Conservation (phyloP, 2,797 vertebrate species). For the Tympanoctomys barrerae region DNA sequence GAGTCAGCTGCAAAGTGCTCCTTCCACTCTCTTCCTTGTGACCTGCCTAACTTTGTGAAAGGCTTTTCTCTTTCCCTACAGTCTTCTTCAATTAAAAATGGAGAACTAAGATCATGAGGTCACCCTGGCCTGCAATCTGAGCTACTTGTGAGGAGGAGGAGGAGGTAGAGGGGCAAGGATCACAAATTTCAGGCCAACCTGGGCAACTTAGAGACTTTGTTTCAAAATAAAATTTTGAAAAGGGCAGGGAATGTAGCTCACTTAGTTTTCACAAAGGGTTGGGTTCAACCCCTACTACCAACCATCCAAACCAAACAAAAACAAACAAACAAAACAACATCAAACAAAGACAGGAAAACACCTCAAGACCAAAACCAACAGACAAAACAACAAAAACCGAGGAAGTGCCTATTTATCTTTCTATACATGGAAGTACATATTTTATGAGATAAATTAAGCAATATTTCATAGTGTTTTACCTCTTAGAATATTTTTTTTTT, state of each 20-base stretch:
- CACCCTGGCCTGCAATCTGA: neutral
- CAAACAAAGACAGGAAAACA: neutral
- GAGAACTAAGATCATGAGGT: neutral
- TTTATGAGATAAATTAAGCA: conserved; percentile 60
- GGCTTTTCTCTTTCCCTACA: neutral
- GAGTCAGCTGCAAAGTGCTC: neutral
- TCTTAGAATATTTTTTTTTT: neutral
- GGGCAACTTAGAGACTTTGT: neutral
- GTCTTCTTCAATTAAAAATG: conserved; percentile 7
- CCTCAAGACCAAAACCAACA: neutral
- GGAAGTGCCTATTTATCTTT: neutral
- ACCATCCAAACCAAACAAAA: neutral
- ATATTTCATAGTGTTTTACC: conserved; percentile 15
- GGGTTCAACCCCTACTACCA: neutral
- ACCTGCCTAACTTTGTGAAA: neutral
- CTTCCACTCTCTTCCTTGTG: accelerated
- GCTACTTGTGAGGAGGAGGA: neutral
- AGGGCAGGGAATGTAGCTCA: neutral
- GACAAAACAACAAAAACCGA: neutral
- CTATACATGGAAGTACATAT: conserved; percentile 41
- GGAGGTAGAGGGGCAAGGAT: neutral
- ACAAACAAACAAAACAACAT: neutral
- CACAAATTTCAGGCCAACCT: neutral
- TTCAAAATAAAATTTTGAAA: neutral
- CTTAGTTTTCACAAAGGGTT: neutral